A percentile compares a stretch with the other conserved stretches of the same genome.
phyloP scores from a whole-genome alignment of 2,888 invertebrate genomes.

The Athetis lepigone region DNA sequence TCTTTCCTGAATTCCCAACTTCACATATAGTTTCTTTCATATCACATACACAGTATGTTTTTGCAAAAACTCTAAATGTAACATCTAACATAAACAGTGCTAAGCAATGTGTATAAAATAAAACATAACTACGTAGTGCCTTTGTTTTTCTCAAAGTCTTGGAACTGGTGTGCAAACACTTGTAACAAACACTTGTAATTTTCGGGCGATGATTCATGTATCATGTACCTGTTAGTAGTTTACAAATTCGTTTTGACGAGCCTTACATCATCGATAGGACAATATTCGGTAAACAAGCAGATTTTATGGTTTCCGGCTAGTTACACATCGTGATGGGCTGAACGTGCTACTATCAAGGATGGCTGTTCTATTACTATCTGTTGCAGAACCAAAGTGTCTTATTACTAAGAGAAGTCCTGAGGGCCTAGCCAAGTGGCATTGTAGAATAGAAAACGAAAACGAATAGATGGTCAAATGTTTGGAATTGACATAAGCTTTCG shows the following conservation, averaged over 20 bases:
- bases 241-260: slow-evolving; percentile 54
- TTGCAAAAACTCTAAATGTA: neutral
- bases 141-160: slow-evolving; percentile 49
- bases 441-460: too few species aligned
- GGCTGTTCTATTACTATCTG: too few species aligned
- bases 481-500: too few species aligned
- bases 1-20: slow-evolving; percentile 1
- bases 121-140: slow-evolving; percentile 10
- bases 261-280: slow-evolving; percentile 64
- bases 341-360: slow-evolving; percentile 6
- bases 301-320: slow-evolving; percentile 42
- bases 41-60: neutral
- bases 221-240: slow-evolving; percentile 54
- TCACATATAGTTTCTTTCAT: neutral
- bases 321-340: slow-evolving; percentile 1
- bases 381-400: too few species aligned
- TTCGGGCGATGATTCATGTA: slow-evolving; percentile 63
- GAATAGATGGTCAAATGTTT: too few species aligned
- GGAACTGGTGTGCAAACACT: slow-evolving; percentile 60
- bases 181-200: slow-evolving; percentile 56
- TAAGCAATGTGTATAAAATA: slow-evolving; percentile 12
- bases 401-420: too few species aligned
- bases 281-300: slow-evolving; percentile 53
- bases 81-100: slow-evolving; percentile 15
- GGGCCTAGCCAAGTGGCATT: too few species aligned